phyloP scores from a whole-genome alignment of 2,797 vertebrate species.

The Meda fulgida region DNA sequence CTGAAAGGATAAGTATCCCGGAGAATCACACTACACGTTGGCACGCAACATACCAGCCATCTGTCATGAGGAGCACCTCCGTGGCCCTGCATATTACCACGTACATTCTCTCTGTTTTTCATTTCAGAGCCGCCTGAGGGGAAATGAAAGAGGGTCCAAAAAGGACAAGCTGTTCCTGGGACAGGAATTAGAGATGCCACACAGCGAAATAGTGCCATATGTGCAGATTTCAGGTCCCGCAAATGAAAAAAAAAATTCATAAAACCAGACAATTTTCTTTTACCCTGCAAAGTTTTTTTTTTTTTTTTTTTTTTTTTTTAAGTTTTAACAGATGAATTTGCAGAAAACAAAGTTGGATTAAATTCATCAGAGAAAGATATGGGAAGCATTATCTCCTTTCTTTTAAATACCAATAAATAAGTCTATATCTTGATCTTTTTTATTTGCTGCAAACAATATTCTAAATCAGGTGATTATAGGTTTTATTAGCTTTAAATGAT shows the following conservation, averaged over 20 bases:
- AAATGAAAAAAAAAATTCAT: conserved; percentile 48
- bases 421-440: not conserved
- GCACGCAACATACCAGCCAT: conserved; percentile 65
- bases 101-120: conserved; percentile 50
- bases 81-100: conserved; percentile 40
- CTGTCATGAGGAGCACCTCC: conserved; percentile 66
- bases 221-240: conserved; percentile 56
- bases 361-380: not conserved
- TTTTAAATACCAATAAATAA: not conserved
- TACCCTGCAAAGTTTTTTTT: not conserved
- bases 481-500: no score
- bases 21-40: conserved; percentile 54
- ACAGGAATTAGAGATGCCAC: conserved; percentile 64
- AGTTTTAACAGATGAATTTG: not conserved
- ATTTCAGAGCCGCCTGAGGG: conserved; percentile 65
- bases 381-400: not conserved
- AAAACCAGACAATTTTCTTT: not conserved
- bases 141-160: conserved; percentile 65
- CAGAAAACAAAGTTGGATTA: not conserved
- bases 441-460: not conserved
- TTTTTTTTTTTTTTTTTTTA: no score
- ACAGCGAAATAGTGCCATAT: conserved; percentile 63
- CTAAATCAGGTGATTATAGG: not conserved
- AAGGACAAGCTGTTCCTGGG: conserved; percentile 66
- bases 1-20: conserved; percentile 59